Conservation (phyloP, 2,797 vertebrate species). For the Spea hammondii region DNA sequence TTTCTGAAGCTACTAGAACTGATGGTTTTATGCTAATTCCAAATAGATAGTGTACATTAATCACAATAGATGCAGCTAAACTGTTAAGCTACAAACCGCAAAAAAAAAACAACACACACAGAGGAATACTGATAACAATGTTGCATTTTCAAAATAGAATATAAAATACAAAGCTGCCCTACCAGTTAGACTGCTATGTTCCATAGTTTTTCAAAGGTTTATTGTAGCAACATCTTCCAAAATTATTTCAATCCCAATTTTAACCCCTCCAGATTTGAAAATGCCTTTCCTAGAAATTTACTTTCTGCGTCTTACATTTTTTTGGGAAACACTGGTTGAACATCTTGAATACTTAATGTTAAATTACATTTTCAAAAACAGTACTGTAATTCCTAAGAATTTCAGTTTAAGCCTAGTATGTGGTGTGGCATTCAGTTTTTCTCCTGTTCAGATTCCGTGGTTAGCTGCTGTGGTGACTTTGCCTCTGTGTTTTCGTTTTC, state of each 20-base stretch:
- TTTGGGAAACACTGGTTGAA: too few species aligned
- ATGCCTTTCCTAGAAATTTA: too few species aligned
- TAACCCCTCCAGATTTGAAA: too few species aligned
- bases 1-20: background rate
- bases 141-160: background rate
- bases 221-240: too few species aligned
- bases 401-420: slow-evolving; percentile 57
- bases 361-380: slow-evolving; percentile 53
- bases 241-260: too few species aligned
- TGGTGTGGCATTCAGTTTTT: slow-evolving; percentile 61
- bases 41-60: slow-evolving; percentile 1
- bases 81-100: background rate
- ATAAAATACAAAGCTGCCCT: background rate
- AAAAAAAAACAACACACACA: background rate
- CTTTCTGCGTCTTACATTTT: too few species aligned
- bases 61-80: background rate
- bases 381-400: slow-evolving; percentile 60
- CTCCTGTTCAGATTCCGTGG: slow-evolving; percentile 74
- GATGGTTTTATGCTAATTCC: background rate
- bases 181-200: too few species aligned
- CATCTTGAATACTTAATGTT: background rate
- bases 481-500: slow-evolving; percentile 74
- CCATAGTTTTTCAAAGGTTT: too few species aligned
- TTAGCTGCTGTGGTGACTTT: slow-evolving; percentile 74
- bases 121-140: background rate